A percentile compares a stretch with the other conserved stretches of the same genome.
Evolutionary conservation across 2,888 invertebrate genomes (phyloP).

Genomic region (Cheilosia scutellata): DNA sequence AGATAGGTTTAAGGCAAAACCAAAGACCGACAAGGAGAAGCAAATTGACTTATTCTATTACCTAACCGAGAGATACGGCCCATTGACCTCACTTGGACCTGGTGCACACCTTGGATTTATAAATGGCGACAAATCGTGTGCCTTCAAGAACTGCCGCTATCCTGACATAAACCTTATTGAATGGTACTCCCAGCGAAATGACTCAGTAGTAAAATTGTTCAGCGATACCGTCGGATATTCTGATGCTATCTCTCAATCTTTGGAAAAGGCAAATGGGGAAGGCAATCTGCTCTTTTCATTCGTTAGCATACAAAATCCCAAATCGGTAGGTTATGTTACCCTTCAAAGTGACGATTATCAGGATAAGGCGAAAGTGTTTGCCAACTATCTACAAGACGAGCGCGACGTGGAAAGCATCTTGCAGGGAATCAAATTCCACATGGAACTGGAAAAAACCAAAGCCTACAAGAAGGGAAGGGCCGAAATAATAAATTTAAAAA

Average conservation of each 20-base stretch:
- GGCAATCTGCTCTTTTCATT: constrained; percentile 61
- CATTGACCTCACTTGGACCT: constrained; percentile 82
- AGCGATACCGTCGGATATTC: constrained; percentile 34
- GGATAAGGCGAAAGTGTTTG: constrained; percentile 85
- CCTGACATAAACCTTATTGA: constrained; percentile 87
- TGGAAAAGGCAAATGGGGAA: constrained; percentile 19
- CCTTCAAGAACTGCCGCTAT: constrained; percentile 83
- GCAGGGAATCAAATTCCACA: constrained; percentile 79
- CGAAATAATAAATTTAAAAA: constrained; percentile 74
- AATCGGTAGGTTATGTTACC: constrained; percentile 84
- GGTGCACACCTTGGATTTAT: constrained; percentile 85
- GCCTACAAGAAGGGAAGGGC: constrained; percentile 82
- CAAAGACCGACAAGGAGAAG: constrained; percentile 78
- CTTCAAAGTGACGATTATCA: constrained; percentile 85
- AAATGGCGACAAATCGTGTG: constrained; percentile 84
- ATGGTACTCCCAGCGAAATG: constrained; percentile 80
- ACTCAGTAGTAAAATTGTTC: constrained; percentile 52
- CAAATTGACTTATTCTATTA: constrained; percentile 83
- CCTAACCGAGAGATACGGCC: constrained; percentile 84
- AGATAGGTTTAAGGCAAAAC: constrained; percentile 78
- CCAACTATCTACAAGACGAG: constrained; percentile 85
- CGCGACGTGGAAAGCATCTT: constrained; percentile 82
- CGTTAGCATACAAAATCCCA: constrained; percentile 79
- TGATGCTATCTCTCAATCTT: constrained; percentile 25
- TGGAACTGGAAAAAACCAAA: constrained; percentile 83